Evolutionary conservation across 2,797 vertebrate species (phyloP), one percentile per base, ranked within the genome.

Genomic region (Apodemus agrarius): DNA sequence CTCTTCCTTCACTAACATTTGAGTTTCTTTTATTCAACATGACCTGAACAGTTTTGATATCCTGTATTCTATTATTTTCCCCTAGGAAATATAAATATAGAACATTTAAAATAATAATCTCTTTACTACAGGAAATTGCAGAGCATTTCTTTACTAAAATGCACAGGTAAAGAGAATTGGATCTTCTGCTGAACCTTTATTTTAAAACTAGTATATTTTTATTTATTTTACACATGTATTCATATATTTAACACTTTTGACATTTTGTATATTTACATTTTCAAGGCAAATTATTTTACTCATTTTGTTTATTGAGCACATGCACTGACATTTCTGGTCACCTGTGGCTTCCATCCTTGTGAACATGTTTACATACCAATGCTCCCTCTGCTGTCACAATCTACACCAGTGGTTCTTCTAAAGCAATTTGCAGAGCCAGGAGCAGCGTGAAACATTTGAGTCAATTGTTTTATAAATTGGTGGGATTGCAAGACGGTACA

Each of bases 151-250:
- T 49, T 31, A 89, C 31, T 52, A 94, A 65, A 94, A 21, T 91
- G 54, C 4, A 80, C 10, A 89, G 17, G 17, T 67, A 67, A 22
- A 49, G 19, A 22, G 5, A 79, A 75, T 40, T 82, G 13, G 3
- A 61, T 88, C 2, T 91, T 79, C 12, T 81, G 6, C 21, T 79
- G 91, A 72, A 79, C 40, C 0, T 74, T 72, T 81, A 82, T 76
- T 95, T 92, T 89, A 80, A 5, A 75, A 63, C 84, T 46, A 80
- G 54, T 46, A 12, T 61, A 72, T 78, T 95, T 97, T 49, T 16
- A 94, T 65, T 91, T 84, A 87, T 46, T 63, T 89, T 89, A 72
- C 9, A 29, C 14, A 90, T 74, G 95, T 90, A 96, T 83, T 17
- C 24, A 49, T 89, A 83, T 24, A 24, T n/a, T 31, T 59, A 16